These are phyloP conservation scores for Phaethon lepturus DNA, from an alignment of 2,113 vertebrate genomes.

Conservation along the genomic window DNA sequence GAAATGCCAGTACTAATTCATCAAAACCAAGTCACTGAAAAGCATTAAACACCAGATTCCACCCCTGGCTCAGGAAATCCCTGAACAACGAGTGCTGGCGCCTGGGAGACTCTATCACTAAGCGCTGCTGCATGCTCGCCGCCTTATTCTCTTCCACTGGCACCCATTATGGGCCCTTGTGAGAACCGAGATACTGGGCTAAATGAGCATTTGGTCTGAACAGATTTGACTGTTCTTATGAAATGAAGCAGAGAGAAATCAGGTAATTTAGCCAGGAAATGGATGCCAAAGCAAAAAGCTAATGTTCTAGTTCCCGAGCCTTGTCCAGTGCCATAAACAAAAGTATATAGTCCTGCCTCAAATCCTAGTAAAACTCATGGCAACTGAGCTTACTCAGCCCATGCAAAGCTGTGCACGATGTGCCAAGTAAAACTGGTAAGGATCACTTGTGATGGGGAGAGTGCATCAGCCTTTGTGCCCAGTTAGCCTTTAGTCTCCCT, in stretches of 20 bases:
- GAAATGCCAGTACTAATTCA: slow-evolving; percentile 48
- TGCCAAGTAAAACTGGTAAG: slow-evolving; percentile 7
- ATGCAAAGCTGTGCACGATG: background rate
- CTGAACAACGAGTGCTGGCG: slow-evolving; percentile 25
- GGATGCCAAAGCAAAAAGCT: slow-evolving; percentile 66
- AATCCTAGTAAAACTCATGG: background rate
- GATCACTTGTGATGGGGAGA: background rate
- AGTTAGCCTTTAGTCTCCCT: background rate
- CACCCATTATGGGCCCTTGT: slow-evolving; percentile 45
- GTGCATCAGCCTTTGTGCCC: slow-evolving; percentile 10
- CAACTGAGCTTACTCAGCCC: slow-evolving; percentile 17
- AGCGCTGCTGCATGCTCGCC: background rate
- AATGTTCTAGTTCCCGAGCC: slow-evolving; percentile 46
- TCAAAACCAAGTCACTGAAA: slow-evolving; percentile 39
- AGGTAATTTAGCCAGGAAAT: slow-evolving; percentile 65
- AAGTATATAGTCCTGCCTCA: slow-evolving; percentile 6
- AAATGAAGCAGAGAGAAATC: slow-evolving; percentile 70
- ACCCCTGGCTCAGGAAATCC: slow-evolving; percentile 57
- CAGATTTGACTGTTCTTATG: slow-evolving; percentile 70
- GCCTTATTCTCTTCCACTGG: slow-evolving; percentile 5
- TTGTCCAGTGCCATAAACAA: slow-evolving; percentile 39
- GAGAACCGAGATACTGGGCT: slow-evolving; percentile 57
- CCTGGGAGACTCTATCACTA: slow-evolving; percentile 56
- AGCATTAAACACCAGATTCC: slow-evolving; percentile 40
- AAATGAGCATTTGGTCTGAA: slow-evolving; percentile 56